Evolutionary conservation across 2,113 vertebrate species (phyloP).

Genomic region (Puffinus mauretanicus): DNA sequence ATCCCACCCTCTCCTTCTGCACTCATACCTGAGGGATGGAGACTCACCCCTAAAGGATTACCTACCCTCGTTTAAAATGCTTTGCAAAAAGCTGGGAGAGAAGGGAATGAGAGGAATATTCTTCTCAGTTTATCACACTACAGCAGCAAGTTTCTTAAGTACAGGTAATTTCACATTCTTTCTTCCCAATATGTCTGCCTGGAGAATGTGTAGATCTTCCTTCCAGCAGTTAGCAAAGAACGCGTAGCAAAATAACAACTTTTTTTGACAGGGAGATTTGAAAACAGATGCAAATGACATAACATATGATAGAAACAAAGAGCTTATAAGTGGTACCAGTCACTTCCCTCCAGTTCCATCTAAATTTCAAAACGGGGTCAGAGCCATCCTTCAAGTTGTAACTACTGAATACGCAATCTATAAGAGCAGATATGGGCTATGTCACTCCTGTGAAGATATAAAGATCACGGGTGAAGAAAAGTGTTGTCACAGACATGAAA

Average conservation of each 20-base stretch:
- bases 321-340: background rate
- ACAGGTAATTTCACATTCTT: background rate
- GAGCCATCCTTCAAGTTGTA: background rate
- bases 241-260: background rate
- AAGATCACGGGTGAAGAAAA: background rate
- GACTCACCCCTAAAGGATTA: background rate
- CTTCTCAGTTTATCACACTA: background rate
- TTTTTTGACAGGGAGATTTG: background rate
- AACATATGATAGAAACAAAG: background rate
- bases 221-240: background rate
- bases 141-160: background rate
- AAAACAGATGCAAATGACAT: background rate
- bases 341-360: background rate
- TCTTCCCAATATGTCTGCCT: background rate
- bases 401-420: background rate
- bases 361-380: background rate
- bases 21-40: background rate
- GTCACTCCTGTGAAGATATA: background rate
- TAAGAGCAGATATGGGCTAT: background rate
- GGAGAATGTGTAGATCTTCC: background rate
- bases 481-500: background rate
- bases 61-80: background rate
- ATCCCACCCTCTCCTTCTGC: background rate
- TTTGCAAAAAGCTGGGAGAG: background rate
- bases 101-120: rapidly evolving